Evolutionary conservation across 2,888 invertebrate genomes (phyloP).

Genomic region (Drosophila pegasa): DNA sequence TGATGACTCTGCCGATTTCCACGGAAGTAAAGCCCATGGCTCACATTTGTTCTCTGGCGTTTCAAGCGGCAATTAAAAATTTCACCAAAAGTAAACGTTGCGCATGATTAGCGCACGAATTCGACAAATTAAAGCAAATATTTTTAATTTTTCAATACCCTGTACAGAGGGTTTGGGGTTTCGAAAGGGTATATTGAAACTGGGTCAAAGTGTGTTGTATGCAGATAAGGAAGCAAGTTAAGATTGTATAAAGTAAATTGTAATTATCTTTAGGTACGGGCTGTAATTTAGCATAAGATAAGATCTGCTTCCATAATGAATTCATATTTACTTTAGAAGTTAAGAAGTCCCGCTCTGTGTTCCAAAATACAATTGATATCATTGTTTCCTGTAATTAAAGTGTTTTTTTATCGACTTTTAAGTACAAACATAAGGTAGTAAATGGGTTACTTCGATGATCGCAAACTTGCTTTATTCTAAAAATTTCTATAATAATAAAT

Average conservation of each 20-base stretch:
- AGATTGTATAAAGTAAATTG: background rate
- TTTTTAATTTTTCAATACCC: constrained; percentile 26
- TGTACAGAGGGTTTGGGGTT: background rate
- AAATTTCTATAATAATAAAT: no score
- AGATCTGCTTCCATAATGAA: background rate
- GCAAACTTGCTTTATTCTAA: no score
- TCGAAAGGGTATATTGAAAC: background rate
- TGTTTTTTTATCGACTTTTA: background rate
- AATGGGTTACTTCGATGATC: background rate
- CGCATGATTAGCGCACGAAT: constrained; percentile 75
- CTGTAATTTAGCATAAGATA: background rate
- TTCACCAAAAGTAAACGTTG: constrained; percentile 71
- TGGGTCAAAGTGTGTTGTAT: background rate
- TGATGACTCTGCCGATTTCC: constrained; percentile 69
- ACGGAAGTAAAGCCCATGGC: constrained; percentile 42
- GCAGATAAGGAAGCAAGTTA: background rate
- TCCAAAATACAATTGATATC: background rate
- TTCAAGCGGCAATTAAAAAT: constrained; percentile 68
- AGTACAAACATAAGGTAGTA: background rate
- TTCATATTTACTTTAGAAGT: background rate
- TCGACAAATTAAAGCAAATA: constrained; percentile 48
- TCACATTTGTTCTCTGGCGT: constrained; percentile 44
- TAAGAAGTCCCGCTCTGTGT: background rate
- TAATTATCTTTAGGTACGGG: background rate
- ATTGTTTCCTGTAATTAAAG: background rate